These are phyloP conservation scores for Tetramorium alpestre DNA, from an alignment of 1,140 invertebrate genomes.

Conservation along the genomic window DNA sequence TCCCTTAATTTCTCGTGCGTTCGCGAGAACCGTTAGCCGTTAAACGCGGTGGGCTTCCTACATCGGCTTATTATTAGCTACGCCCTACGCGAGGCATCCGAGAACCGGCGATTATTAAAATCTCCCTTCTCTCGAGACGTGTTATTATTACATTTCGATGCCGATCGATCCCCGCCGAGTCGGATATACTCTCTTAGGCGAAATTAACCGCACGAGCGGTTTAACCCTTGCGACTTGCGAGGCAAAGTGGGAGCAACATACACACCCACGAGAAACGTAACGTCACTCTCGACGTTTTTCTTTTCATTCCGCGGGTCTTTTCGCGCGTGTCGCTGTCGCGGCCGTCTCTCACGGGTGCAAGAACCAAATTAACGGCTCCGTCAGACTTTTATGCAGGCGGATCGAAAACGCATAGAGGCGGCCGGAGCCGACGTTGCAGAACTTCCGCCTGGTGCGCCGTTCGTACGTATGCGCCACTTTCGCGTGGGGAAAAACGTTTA, in stretches of 20 bases:
- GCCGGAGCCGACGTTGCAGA: conserved; percentile 3
- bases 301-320: background rate
- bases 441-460: conserved; percentile 29
- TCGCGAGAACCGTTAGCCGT: conserved; percentile 54
- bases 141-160: conserved; percentile 53
- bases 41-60: conserved; percentile 1
- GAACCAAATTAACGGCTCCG: conserved; percentile 27
- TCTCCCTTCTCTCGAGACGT: background rate
- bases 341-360: background rate
- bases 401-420: conserved; percentile 23
- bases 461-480: conserved; percentile 19
- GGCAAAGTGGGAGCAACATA: too few relatives aligned
- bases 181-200: background rate
- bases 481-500: conserved; percentile 41
- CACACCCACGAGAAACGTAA: background rate
- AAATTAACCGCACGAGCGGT: conserved; percentile 23
- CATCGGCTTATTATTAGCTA: conserved; percentile 46
- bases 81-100: conserved; percentile 20
- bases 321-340: background rate
- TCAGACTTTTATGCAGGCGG: conserved; percentile 27
- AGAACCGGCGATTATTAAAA: conserved; percentile 46
- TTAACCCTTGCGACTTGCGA: background rate
- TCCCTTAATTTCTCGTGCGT: conserved; percentile 41
- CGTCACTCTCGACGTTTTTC: background rate
- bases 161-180: background rate